These are phyloP conservation scores for Synanthedon tipuliformis DNA, from an alignment of 2,888 invertebrate genomes.

Conservation along the genomic window DNA sequence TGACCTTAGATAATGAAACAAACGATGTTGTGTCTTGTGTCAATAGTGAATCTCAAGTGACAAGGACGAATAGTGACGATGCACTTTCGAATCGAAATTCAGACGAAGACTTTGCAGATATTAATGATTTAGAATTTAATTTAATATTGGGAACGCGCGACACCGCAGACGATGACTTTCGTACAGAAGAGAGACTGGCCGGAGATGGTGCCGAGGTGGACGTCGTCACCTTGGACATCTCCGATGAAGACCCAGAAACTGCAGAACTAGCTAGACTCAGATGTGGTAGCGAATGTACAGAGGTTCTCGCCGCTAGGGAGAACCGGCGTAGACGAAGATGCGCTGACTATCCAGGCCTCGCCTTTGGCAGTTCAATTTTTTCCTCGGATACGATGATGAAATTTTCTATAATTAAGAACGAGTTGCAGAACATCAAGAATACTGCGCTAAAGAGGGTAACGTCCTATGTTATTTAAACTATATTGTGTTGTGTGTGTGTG, in stretches of 20 bases:
- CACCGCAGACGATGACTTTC: constrained; percentile 58
- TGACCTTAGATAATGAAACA: constrained; percentile 57
- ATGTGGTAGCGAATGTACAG: constrained; percentile 90
- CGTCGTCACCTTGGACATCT: constrained; percentile 37
- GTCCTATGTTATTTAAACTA: constrained; percentile 63
- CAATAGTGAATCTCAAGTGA: constrained; percentile 69
- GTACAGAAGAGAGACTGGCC: constrained; percentile 52
- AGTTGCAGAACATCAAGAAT: constrained; percentile 97
- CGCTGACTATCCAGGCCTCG: constrained; percentile 92
- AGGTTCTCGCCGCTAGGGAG: constrained; percentile 88
- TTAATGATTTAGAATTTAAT: constrained; percentile 49
- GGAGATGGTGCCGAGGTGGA: constrained; percentile 59
- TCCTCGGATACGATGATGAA: constrained; percentile 98
- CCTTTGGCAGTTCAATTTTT: constrained; percentile 92
- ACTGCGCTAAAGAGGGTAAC: constrained; percentile 96
- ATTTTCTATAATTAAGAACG: constrained; percentile 95
- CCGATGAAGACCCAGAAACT: constrained; percentile 80
- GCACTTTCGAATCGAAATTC: constrained; percentile 64
- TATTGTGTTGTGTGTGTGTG: constrained; percentile 26
- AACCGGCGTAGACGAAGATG: constrained; percentile 81
- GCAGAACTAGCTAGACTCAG: constrained; percentile 86
- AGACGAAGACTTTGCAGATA: constrained; percentile 45
- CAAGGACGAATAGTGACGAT: constrained; percentile 69
- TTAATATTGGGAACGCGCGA: constrained; percentile 42
- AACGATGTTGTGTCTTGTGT: constrained; percentile 67